Evolutionary conservation across 1,140 invertebrate species (phyloP), one percentile per base, ranked within the genome.

Genomic region (Samia ricini): DNA sequence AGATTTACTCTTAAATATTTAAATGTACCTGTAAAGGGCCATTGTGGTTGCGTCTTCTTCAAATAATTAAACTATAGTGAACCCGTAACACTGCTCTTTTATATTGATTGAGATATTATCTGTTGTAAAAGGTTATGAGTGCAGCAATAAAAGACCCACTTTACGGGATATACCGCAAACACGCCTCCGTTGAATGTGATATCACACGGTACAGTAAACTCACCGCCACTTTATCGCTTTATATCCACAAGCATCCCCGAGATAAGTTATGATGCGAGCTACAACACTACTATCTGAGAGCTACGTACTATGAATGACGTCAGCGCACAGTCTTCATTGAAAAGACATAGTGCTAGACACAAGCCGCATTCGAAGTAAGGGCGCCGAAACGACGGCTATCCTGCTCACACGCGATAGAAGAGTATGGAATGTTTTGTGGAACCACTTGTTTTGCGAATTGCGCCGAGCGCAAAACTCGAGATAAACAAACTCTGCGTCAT

Each of bases 291-390:
- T 76, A 77, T 90, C 84, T 81, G 77, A 90, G 85, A 90, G 88
- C 88, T 90, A 90, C 88, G 88, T 90, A 90, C 88, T 86, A 90
- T 90, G 85, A 88, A 83, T 83, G 83, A 88, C 85, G 88, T 88
- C 78, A 85, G 61, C 63, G 18, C 72, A 60, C 67, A 71, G 74
- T 85, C 79, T 81, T 74, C 84, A 71, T 71, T 82, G 33, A 67
- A 72, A 88, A 86, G 78, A 82, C 79, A 79, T 83, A 76, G 66
- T 69, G 77, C 75, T 70, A 88, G 85, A 88, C 88, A 73, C 60
- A 66, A 76, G 80, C 66, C 58, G 68, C 67, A 61, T 72, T 81
- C 42, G 22, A 77, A 80, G 79, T 79, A 81, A 71, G 74, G 77
- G 76, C 77, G 74, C 63, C 54, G 65, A 80, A 88, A 72, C 68